Evolutionary conservation across 2,888 invertebrate genomes (phyloP), one percentile per base, ranked within the genome.

Genomic region (Luperina testacea): DNA sequence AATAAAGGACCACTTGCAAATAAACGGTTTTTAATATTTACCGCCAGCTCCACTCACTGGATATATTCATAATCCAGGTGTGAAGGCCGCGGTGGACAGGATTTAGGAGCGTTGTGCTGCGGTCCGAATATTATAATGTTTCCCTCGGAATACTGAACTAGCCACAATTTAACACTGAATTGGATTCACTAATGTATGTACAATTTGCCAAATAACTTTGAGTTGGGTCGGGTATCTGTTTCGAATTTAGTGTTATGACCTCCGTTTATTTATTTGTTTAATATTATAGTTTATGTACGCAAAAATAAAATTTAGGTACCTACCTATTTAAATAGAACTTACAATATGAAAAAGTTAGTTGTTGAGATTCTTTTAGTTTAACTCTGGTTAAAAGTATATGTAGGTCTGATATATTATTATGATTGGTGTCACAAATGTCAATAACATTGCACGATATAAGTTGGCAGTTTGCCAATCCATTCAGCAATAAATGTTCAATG

Each of bases 1-100:
- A n/a, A 38, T 48, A 32, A n/a, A 38, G 32, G 48, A 38, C 15
- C 75, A 72, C 38, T 80, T 38, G 1, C 45, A 64, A 84, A 75
- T 83, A 80, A 69, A 72, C 51, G 15, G 45, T 48, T 59, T 71
- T 72, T 32, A 59, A 45, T 51, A 72, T 59, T 72, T 51, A 67
- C 51, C 8, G 45, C 63, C 20, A 13, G 51, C 38, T 71, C 59
- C 68, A 24, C 61, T 61, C 57, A 9, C 27, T 48, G 72, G 64
- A 75, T 81, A n/a, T 77, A 64, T 72, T 84, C 75, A 57, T 75
- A 81, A 83, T 65, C 75, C 85, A 84, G 81, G 83, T 84, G 81
- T 75, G 75, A 83, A 84, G 59, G 74, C 42, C 51, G 73, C 48
- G 70, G 83, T 24, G 3, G 15, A 4, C 20, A 68, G 68, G 63